Evolutionary conservation across 2,888 invertebrate species (phyloP), one percentile per base, ranked within the genome.

Genomic region (Nomada lathburiana): DNA sequence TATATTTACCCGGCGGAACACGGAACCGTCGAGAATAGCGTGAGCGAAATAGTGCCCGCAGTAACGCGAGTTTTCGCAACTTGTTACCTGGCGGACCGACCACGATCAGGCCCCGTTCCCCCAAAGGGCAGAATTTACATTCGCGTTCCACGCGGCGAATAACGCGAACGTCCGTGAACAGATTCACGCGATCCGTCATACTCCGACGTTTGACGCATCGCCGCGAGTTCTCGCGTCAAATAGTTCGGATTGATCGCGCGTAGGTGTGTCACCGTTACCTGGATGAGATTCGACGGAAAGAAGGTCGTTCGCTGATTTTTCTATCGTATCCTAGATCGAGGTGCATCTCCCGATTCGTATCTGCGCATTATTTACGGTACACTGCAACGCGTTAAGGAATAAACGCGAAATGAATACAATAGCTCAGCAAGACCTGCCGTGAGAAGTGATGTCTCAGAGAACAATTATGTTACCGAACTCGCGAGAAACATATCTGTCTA

Each of bases 181-280:
- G 64, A 47, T 50, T 75, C 47, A 55, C 52, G 55, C 36, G 62
- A 87, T 85, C 78, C 83, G 77, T 85, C 85, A 85, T 70, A 69
- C 63, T 20, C 50, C 69, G 60, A 76, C 78, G 76, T 63, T 74
- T 72, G 69, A 68, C 63, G 79, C 80, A 84, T 88, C 68, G 82
- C 69, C 36, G 75, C 74, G 67, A 80, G 78, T 83, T 83, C 81
- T 83, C 79, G 79, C 80, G 80, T 75, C 82, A 80, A 89, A 86
- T 86, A 83, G 78, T 70, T 76, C 71, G 78, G 84, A 84, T 89
- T 85, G 86, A 89, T 89, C 89, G 82, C 82, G 74, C 82, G 76
- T 81, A 73, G 81, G 77, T 65, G 76, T 36, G 18, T 20, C 36
- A 87, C 90, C 88, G 89, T 90, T 90, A 89, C 55, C 20, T 42